These are phyloP conservation scores for Anguilla rostrata DNA, from an alignment of 2,113 vertebrate genomes.

Conservation along the genomic window DNA sequence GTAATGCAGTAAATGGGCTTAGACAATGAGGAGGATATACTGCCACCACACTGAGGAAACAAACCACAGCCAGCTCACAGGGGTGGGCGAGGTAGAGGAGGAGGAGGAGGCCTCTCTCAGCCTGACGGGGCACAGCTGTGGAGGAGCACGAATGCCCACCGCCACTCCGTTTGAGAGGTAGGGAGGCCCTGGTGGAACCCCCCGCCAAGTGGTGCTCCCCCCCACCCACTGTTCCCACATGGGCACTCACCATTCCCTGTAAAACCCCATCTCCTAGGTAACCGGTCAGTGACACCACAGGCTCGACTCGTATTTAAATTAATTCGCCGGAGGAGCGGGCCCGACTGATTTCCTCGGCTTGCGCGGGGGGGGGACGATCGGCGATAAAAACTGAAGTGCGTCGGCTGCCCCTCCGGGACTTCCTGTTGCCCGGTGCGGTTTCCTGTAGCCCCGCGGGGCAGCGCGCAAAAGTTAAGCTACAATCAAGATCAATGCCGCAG, in stretches of 20 bases:
- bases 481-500: neutral
- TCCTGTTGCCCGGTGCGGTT: constrained; percentile 6
- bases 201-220: neutral
- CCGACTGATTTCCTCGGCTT: neutral
- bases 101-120: neutral
- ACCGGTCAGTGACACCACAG: neutral
- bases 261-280: constrained; percentile 11
- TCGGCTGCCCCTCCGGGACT: neutral
- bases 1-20: constrained; percentile 7
- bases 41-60: neutral
- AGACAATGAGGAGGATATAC: neutral
- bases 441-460: neutral
- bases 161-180: neutral
- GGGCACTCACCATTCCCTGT: neutral
- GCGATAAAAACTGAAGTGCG: neutral
- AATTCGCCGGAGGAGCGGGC: neutral
- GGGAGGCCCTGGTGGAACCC: neutral
- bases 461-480: neutral
- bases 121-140: neutral
- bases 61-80: constrained; percentile 10
- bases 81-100: neutral
- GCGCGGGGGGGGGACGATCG: too few relatives aligned
- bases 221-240: neutral
- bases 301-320: constrained; percentile 5
- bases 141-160: neutral